Conservation (phyloP, 2,797 vertebrate species). For the Rhabdomys pumilio region DNA sequence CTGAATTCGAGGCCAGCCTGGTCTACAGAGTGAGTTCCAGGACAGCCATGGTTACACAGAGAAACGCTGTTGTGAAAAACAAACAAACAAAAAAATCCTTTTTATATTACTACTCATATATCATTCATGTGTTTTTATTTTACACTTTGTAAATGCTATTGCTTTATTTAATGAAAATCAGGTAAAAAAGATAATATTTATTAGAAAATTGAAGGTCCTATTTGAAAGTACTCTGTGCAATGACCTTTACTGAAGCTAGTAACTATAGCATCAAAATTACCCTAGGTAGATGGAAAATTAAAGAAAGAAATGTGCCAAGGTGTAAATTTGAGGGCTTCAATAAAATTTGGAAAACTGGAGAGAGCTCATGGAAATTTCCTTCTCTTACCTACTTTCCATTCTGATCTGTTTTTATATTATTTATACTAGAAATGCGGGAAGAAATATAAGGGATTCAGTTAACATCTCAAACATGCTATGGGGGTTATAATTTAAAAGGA, state of each 20-base stretch:
- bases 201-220: constrained; percentile 1
- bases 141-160: neutral
- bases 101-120: neutral
- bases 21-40: no score
- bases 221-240: neutral
- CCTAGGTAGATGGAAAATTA: neutral
- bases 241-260: neutral
- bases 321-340: neutral
- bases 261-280: neutral
- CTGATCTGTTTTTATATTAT: neutral
- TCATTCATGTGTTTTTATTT: neutral
- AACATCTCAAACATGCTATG: neutral
- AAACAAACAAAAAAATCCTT: neutral
- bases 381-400: neutral
- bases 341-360: neutral
- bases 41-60: no score
- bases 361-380: neutral
- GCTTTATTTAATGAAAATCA: neutral
- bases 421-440: neutral
- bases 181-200: neutral
- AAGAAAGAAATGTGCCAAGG: neutral
- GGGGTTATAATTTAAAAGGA: neutral
- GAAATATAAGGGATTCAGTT: neutral
- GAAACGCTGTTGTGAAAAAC: no score
- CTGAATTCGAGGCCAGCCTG: no score